A percentile compares a stretch with the other conserved stretches of the same genome.
These are phyloP conservation scores for Caenorhabditis doughertyi DNA, from an alignment of 2,888 invertebrate genomes.

Conservation along the genomic window DNA sequence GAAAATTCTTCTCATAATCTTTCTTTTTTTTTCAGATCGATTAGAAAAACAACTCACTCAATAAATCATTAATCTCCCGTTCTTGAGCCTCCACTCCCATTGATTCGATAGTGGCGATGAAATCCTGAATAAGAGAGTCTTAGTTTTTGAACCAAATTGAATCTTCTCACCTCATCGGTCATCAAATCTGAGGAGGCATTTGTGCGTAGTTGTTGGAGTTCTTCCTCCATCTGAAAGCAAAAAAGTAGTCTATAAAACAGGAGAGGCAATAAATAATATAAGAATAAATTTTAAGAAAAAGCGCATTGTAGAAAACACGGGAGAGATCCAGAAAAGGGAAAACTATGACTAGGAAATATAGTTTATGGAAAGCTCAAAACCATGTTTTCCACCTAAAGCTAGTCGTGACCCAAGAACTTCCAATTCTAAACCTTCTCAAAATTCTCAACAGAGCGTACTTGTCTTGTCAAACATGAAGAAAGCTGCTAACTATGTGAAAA, in stretches of 20 bases:
- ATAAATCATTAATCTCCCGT: slow-evolving; percentile 77
- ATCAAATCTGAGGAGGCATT: slow-evolving; percentile 68
- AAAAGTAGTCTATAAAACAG: neutral
- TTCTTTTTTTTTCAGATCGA: neutral
- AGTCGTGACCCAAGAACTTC: no score
- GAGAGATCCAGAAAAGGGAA: no score
- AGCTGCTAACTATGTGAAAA: no score
- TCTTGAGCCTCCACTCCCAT: slow-evolving; percentile 71
- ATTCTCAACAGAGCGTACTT: no score
- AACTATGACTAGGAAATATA: no score
- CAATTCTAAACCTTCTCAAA: no score
- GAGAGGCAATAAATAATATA: neutral
- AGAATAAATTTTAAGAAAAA: no score
- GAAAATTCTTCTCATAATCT: neutral
- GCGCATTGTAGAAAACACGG: no score
- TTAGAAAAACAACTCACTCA: slow-evolving; percentile 72
- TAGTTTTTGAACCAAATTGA: neutral
- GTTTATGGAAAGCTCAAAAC: no score
- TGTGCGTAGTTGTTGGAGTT: slow-evolving; percentile 64
- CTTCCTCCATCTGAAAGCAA: slow-evolving; percentile 64
- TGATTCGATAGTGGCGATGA: slow-evolving; percentile 74
- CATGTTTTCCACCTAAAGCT: no score
- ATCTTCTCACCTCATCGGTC: slow-evolving; percentile 72
- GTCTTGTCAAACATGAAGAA: no score
- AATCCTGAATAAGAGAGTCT: slow-evolving; percentile 60